Evolutionary conservation across 2,797 vertebrate species (phyloP), one percentile per base, ranked within the genome.

Genomic region (Macrochelys suwanniensis): DNA sequence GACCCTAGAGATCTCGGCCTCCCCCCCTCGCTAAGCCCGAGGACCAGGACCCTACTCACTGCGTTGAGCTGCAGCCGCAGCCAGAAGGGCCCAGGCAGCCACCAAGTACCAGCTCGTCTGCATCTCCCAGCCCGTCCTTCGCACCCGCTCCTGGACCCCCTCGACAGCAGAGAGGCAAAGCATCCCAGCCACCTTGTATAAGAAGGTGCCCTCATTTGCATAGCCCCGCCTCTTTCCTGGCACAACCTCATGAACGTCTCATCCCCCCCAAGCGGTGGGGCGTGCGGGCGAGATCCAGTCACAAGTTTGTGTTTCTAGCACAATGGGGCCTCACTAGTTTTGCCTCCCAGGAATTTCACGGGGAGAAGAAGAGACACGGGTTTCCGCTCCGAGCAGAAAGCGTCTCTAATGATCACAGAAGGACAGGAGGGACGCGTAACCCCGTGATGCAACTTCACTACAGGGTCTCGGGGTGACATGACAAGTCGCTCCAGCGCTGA

Each of bases 191-290:
- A 54, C 50, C 88, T 49, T 57, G 85, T 94, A 92, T 96, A 97
- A 98, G 88, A 97, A 90, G 68, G 93, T 89, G 91, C 86, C 50
- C 92, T 97, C 92, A 98, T 99, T 98, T 98, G 96, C 98, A 99
- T 98, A 98, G 96, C 87, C 97, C 97, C 97, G 93, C 97, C 97
- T 93, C 65, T 42, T 68, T 68, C 65, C n/a, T 10, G n/a, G 65
- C n/a, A 11, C 17, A 21, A 11, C n/a, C 97, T 90, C 89, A 23
- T 21, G 23, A 33, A 33, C 28, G 49, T 47, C 23, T 6, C 28
- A 17, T 7, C 57, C 88, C 93, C 94, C 85, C 97, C n/a, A 59
- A 76, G 87, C 85, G 5, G 28, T 9, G 45, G 79, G 90, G n/a
- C 5, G n/a, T 11, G n/a, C 3, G 65, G n/a, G 84, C 82, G 68